Conservation (phyloP, 2,797 vertebrate genomes). For the Sparidentex hasta region DNA sequence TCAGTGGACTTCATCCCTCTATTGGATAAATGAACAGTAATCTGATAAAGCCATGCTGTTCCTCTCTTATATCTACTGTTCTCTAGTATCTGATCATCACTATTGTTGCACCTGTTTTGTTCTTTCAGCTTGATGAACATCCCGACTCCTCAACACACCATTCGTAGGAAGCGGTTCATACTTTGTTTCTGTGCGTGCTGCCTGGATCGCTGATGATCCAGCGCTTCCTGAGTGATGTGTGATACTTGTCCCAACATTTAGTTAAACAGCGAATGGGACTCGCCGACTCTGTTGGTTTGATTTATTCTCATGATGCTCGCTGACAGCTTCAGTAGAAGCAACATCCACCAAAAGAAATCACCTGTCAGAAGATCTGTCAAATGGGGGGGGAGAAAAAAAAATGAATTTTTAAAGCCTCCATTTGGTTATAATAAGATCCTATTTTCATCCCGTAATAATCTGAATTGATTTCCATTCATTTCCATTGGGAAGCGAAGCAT, state of each 20-base stretch:
- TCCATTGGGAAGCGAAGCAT: conserved; percentile 3
- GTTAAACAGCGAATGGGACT: conserved; percentile 18
- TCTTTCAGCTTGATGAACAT: neutral
- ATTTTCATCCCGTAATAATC: neutral
- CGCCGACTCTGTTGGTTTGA: conserved; percentile 23
- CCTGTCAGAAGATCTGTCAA: conserved; percentile 16
- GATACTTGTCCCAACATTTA: conserved; percentile 21
- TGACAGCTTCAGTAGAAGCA: neutral
- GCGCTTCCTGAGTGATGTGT: conserved; percentile 7
- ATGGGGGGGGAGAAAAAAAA: conserved; percentile 1
- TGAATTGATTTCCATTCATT: conserved; percentile 8
- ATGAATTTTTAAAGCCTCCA: neutral
- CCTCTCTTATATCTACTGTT: neutral
- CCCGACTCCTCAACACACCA: neutral
- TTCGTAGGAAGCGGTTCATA: neutral
- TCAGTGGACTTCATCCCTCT: no score
- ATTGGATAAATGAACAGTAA: neutral
- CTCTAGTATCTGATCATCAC: neutral
- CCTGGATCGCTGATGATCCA: conserved; percentile 9
- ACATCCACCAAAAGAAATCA: conserved; percentile 1
- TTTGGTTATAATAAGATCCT: neutral
- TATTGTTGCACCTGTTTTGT: neutral
- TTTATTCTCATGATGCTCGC: conserved; percentile 4
- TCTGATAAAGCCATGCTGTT: neutral
- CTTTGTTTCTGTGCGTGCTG: neutral